phyloP scores from a whole-genome alignment of 2,888 invertebrate genomes.

The Andrena haemorrhoa region DNA sequence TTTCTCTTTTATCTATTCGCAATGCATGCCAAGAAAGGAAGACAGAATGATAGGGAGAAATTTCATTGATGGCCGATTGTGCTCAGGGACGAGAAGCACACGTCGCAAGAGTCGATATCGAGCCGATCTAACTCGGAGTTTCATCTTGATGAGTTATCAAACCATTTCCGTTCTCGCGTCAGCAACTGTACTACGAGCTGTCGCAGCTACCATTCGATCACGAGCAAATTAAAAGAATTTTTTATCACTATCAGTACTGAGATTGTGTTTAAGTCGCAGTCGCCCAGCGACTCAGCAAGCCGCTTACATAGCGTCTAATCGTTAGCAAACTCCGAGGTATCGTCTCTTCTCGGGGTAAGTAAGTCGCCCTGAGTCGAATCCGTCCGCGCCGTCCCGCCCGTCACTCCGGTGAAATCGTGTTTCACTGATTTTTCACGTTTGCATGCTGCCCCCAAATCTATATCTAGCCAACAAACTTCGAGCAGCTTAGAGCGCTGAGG shows the following conservation, averaged over 20 bases:
- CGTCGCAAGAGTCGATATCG: conserved; percentile 59
- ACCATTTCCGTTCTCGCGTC: not conserved
- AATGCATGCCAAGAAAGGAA: conserved; percentile 50
- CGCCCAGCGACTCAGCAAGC: conserved; percentile 1
- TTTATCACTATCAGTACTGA: not conserved
- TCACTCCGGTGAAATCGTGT: conserved; percentile 19
- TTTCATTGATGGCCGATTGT: conserved; percentile 32
- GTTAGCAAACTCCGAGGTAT: conserved; percentile 42
- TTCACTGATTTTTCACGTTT: conserved; percentile 79
- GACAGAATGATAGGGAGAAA: conserved; percentile 28
- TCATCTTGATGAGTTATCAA: not conserved
- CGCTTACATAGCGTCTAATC: not conserved
- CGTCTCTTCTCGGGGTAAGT: conserved; percentile 62
- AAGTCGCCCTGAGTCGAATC: conserved; percentile 21
- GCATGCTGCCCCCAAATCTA: conserved; percentile 81
- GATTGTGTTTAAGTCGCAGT: not conserved
- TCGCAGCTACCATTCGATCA: conserved; percentile 1
- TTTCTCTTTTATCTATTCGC: conserved; percentile 35
- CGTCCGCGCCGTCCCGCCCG: not conserved
- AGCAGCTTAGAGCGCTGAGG: conserved; percentile 92
- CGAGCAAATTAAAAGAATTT: conserved; percentile 41
- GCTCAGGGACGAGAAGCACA: conserved; percentile 41
- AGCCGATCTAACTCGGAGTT: conserved; percentile 4
- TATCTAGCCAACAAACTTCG: conserved; percentile 91
- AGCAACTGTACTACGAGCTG: conserved; percentile 30